Conservation (phyloP, 2,797 vertebrate species). For the Bradypodion ventrale region DNA sequence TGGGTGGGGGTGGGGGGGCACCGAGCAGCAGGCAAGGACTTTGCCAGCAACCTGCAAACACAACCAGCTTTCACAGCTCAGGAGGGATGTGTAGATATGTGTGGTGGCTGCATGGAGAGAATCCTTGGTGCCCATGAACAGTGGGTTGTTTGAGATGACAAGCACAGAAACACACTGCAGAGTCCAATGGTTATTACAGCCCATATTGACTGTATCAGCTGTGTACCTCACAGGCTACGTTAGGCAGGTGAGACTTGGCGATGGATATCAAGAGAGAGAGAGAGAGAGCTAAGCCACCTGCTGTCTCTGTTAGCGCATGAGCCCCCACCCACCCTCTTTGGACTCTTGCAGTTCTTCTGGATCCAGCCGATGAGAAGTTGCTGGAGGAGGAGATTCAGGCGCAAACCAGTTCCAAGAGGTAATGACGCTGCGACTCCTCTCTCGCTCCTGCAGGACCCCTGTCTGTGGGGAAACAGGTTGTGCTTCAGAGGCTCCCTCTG, state of each 20-base stretch:
- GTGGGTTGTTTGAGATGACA: not conserved
- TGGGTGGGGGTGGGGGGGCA: not conserved
- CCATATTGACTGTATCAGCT: too few species aligned
- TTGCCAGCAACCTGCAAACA: too few species aligned
- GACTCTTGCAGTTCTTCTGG: slow-evolving; percentile 81
- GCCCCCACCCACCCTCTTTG: not conserved
- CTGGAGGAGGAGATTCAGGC: slow-evolving; percentile 95
- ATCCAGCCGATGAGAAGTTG: slow-evolving; percentile 93
- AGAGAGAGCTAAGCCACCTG: too few species aligned
- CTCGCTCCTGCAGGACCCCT: not conserved
- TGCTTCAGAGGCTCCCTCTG: not conserved
- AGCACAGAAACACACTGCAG: not conserved
- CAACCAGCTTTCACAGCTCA: too few species aligned
- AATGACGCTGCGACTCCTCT: not conserved
- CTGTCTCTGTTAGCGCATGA: too few species aligned
- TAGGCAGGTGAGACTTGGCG: not conserved
- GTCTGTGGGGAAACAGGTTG: not conserved
- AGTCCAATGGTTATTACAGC: not conserved
- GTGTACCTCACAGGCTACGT: not conserved
- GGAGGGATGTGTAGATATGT: not conserved
- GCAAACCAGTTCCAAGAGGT: slow-evolving; percentile 94
- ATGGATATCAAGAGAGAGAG: too few species aligned
- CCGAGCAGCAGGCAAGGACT: not conserved
- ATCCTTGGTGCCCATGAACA: not conserved
- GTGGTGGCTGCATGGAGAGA: not conserved